These are phyloP conservation scores for Crypturellus undulatus DNA, from an alignment of 2,113 vertebrate species.

Conservation along the genomic window DNA sequence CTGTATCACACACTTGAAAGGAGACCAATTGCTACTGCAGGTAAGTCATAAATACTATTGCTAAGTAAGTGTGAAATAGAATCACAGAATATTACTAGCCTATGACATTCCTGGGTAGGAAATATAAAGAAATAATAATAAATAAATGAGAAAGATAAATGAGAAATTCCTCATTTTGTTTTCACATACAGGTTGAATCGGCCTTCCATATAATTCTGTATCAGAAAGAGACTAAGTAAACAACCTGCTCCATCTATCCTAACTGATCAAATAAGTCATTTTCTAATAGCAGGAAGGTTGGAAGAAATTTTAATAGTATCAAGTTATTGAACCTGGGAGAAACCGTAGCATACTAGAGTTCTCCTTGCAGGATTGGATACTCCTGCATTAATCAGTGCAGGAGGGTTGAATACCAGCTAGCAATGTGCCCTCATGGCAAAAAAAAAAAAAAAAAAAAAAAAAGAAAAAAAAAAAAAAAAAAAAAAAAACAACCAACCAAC, in stretches of 20 bases:
- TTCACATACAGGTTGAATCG: constrained; percentile 28
- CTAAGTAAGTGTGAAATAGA: constrained; percentile 56
- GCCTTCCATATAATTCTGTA: constrained; percentile 33
- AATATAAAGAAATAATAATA: constrained; percentile 20
- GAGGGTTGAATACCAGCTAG: no score
- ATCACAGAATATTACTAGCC: background rate
- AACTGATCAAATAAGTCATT: constrained; percentile 48
- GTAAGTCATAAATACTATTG: constrained; percentile 26
- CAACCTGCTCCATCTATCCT: background rate
- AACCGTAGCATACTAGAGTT: background rate
- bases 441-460: no score
- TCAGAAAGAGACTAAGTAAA: constrained; percentile 33
- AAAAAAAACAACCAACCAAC: no score
- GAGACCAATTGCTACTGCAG: constrained; percentile 8
- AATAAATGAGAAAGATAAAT: constrained; percentile 50
- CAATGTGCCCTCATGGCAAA: no score
- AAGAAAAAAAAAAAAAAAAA: no score
- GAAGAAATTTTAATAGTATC: constrained; percentile 51
- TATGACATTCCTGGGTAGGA: constrained; percentile 8
- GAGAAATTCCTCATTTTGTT: constrained; percentile 38
- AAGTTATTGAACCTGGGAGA: constrained; percentile 28
- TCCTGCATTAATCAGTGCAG: background rate
- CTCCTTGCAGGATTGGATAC: background rate
- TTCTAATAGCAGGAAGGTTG: constrained; percentile 14
- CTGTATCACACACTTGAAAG: background rate